Percentiles rank a stretch among this genome's conserved stretches.
phyloP scores from a whole-genome alignment of 2,797 vertebrate genomes.

The Morelia viridis region DNA sequence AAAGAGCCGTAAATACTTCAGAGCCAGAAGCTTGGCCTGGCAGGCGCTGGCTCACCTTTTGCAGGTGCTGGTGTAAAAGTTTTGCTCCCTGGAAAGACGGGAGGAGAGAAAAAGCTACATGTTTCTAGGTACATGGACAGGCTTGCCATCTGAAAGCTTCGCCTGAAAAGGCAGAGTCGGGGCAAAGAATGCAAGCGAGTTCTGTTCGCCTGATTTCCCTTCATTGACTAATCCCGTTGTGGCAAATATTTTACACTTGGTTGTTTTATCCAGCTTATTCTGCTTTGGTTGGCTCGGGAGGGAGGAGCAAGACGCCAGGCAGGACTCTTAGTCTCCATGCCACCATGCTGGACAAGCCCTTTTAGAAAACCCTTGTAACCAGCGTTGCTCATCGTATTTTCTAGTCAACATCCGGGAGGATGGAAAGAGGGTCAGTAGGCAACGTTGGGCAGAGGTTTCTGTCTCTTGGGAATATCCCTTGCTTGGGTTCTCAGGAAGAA shows the following conservation, averaged over 20 bases:
- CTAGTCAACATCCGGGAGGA: not conserved
- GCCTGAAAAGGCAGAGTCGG: not conserved
- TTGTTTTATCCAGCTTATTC: not conserved
- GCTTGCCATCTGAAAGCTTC: not conserved
- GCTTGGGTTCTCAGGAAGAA: not conserved
- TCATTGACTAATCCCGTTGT: not conserved
- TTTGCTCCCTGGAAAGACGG: not conserved
- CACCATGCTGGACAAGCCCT: not conserved
- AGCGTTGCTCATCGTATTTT: not conserved
- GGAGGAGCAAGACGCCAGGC: not conserved
- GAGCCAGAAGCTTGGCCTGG: slow-evolving; percentile 44
- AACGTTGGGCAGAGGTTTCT: no score
- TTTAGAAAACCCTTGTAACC: not conserved
- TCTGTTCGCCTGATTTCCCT: not conserved
- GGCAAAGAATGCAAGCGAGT: not conserved
- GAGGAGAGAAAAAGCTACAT: not conserved
- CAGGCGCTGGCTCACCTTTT: slow-evolving; percentile 40
- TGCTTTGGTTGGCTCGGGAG: not conserved
- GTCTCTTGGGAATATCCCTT: no score
- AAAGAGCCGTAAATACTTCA: slow-evolving; percentile 31
- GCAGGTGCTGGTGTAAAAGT: slow-evolving; percentile 19
- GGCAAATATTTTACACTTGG: not conserved
- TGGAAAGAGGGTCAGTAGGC: not conserved
- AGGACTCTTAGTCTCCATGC: not conserved
- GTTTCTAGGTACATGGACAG: not conserved